Base-by-base conservation (phyloP, 2,888 invertebrate genomes). In the Habrosyne pyritoides region DNA sequence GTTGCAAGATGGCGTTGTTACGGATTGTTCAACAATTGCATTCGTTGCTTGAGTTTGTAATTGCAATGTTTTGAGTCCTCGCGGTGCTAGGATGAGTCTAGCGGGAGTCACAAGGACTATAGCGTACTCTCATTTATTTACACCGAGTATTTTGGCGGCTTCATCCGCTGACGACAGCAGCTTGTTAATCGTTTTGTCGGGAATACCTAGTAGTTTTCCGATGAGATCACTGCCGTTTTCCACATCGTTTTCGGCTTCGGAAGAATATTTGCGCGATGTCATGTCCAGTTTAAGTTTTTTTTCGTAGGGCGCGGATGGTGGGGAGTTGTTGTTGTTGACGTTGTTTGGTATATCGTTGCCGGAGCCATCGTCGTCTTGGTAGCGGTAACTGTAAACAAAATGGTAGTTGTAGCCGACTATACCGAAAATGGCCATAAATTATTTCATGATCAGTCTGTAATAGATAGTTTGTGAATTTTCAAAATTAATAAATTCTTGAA, bases 121-220 rank as follows among this genome's bases (percentile, higher is more conserved):
- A 78, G 91, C 92, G 92, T 92, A 92, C 77, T 91, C 91, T 92
- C 92, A 92, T 92, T 95, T 96, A 62, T 97, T 96, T 53, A 98
- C 96, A 22, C 98, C 96, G 22, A 98, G 91, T 64, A 98, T 94
- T 81, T 97, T 97, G 0, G 98, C 98, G 22, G 98, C 98, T 80
- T 97, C 97, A 28, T 97, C 95, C 0, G 96, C 95, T 1, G 97
- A 96, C 2, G 96, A 94, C 30, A 98, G 94, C 64, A 97, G 94
- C 84, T 96, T 96, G 77, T 98, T 98, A 54, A 98, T 96, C 60
- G 96, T 96, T 67, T 96, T 95, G 83, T 97, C 98, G 47, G 96
- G 95, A 60, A 98, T 97, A 0, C 98, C 98, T 18, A 98, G 91
- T 0, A 98, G 93, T 84, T 98, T 98, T 10, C 98, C 97, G 69